A percentile compares a stretch with the other conserved stretches of the same genome.
Evolutionary conservation across 2,888 invertebrate genomes (phyloP).

Genomic region (Drosophila kokeensis): DNA sequence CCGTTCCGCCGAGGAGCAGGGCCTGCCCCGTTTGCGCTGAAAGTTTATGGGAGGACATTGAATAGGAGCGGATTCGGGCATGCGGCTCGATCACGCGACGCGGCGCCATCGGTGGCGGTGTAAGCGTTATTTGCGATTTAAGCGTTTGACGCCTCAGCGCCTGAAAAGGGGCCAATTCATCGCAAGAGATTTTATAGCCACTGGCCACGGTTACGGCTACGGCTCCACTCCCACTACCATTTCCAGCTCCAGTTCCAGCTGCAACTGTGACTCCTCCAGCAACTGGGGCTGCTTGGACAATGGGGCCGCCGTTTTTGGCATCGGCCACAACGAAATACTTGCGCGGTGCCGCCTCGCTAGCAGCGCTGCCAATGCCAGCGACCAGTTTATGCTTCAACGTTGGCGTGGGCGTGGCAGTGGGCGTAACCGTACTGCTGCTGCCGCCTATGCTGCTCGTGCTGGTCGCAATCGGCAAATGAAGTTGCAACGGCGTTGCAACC

Average conservation of each 20-base stretch:
- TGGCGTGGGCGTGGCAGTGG: slow-evolving; percentile 4
- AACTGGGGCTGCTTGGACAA: slow-evolving; percentile 10
- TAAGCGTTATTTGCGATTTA: slow-evolving; percentile 78
- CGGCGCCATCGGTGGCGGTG: slow-evolving; percentile 84
- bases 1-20: slow-evolving; percentile 14
- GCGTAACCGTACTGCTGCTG: background rate
- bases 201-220: background rate
- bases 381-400: slow-evolving; percentile 46
- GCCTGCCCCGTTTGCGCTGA: slow-evolving; percentile 69
- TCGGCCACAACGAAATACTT: slow-evolving; percentile 52
- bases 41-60: slow-evolving; percentile 85
- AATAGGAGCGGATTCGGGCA: slow-evolving; percentile 83
- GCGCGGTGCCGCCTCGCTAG: slow-evolving; percentile 43
- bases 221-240: background rate
- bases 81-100: slow-evolving; percentile 81
- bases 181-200: slow-evolving; percentile 16
- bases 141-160: slow-evolving; percentile 31
- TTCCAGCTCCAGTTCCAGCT: background rate
- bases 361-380: background rate
- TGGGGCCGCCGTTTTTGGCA: slow-evolving; percentile 35
- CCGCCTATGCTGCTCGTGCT: background rate
- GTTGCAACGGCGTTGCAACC: slow-evolving; percentile 16
- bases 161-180: slow-evolving; percentile 11
- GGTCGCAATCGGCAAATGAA: slow-evolving; percentile 22
- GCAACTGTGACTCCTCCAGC: background rate